Percentiles rank a stretch among this genome's conserved stretches.
phyloP scores from a whole-genome alignment of 2,797 vertebrate species.

The Coracias cyanogaster region DNA sequence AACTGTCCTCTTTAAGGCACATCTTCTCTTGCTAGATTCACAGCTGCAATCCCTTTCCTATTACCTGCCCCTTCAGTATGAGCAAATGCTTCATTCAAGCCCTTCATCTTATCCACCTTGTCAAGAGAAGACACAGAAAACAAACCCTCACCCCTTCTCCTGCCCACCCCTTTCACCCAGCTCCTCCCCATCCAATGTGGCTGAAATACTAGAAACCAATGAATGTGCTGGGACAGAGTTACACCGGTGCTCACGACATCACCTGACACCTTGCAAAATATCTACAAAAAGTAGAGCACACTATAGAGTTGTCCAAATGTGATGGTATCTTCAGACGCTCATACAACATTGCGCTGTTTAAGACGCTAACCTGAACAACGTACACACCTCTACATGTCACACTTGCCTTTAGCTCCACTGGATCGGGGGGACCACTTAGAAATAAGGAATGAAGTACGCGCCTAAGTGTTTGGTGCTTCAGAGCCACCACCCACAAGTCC shows the following conservation, averaged over 20 bases:
- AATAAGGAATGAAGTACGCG: fast-evolving
- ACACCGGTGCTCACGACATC: too few species aligned
- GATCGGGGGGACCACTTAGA: not conserved
- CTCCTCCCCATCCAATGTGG: not conserved
- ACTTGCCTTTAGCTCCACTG: not conserved
- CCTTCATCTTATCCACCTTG: not conserved
- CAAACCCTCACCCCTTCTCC: fast-evolving
- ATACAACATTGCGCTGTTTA: not conserved
- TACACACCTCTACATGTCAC: fast-evolving
- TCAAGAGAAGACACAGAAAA: not conserved
- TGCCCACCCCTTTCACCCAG: not conserved
- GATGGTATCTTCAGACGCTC: not conserved
- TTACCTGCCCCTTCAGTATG: not conserved
- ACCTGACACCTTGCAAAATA: not conserved
- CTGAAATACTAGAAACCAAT: not conserved
- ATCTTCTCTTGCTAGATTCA: not conserved
- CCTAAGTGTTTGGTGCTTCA: not conserved
- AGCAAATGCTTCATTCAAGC: not conserved
- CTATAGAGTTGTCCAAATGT: not conserved
- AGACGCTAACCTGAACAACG: not conserved
- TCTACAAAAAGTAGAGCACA: fast-evolving
- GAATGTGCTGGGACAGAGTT: not conserved
- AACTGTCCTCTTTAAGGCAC: not conserved
- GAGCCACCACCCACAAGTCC: not conserved
- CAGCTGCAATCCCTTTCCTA: not conserved